These are phyloP conservation scores for Silurus aristotelis DNA, from an alignment of 2,797 vertebrate species.

Conservation along the genomic window DNA sequence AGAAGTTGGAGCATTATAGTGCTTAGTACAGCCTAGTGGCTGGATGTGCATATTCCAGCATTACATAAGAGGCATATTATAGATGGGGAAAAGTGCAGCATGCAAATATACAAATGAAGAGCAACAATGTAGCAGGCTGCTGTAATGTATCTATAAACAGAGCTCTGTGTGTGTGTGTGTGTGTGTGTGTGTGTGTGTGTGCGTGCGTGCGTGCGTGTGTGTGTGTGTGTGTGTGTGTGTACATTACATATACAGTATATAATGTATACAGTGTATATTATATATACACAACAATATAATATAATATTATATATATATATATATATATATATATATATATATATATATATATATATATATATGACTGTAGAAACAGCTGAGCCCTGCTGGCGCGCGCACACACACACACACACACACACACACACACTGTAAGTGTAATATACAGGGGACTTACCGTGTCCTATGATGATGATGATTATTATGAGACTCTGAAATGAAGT, in stretches of 20 bases:
- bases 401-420: conserved; percentile 20
- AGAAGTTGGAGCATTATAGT: not conserved
- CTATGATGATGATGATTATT: not conserved
- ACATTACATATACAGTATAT: no score
- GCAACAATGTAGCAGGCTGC: not conserved
- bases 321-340: no score
- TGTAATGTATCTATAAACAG: not conserved
- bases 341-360: no score
- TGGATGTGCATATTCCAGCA: conserved; percentile 60
- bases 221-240: not conserved
- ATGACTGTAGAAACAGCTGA: conserved; percentile 14
- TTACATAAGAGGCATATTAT: conserved; percentile 69
- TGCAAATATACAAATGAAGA: not conserved
- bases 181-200: not conserved
- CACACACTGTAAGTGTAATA: not conserved
- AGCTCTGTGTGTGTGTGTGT: not conserved
- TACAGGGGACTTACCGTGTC: conserved; percentile 11
- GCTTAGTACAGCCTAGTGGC: conserved; percentile 49
- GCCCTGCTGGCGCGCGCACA: not conserved
- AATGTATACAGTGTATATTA: no score
- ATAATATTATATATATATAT: no score
- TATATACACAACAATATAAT: no score
- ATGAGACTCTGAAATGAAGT: not conserved
- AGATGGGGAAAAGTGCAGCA: conserved; percentile 36
- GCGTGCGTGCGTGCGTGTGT: not conserved